These are phyloP conservation scores for Tortricodes alternella DNA, from an alignment of 2,888 invertebrate genomes.

Conservation along the genomic window DNA sequence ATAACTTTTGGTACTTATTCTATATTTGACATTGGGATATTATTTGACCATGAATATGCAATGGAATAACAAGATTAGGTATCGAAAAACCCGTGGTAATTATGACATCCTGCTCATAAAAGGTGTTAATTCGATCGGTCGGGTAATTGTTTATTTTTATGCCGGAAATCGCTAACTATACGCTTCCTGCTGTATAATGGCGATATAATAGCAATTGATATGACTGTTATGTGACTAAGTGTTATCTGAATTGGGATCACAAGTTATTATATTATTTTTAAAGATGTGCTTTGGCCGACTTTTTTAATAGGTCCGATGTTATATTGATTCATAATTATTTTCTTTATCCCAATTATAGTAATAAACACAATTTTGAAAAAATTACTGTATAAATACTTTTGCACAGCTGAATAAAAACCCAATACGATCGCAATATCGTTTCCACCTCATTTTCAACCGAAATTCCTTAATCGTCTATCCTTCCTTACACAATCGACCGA, in stretches of 20 bases:
- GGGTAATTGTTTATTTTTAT: constrained; percentile 33
- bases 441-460: not conserved
- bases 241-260: constrained; percentile 7
- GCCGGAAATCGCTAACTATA: constrained; percentile 32
- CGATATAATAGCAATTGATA: constrained; percentile 23
- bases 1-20: too few species aligned
- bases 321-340: too few species aligned
- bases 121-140: constrained; percentile 32
- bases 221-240: constrained; percentile 15
- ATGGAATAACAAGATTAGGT: not conserved
- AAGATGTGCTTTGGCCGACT: too few species aligned
- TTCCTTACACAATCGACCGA: not conserved
- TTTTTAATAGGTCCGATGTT: too few species aligned
- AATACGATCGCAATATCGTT: not conserved
- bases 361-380: too few species aligned
- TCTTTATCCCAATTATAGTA: too few species aligned
- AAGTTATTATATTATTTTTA: not conserved
- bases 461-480: not conserved
- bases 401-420: not conserved
- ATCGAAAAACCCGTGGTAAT: not conserved
- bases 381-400: not conserved
- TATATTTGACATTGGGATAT: too few species aligned
- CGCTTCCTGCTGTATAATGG: constrained; percentile 25
- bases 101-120: constrained; percentile 22
- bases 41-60: too few species aligned